Evolutionary conservation across 2,888 invertebrate species (phyloP), one percentile per base, ranked within the genome.

Genomic region (Rhopalosiphum nymphaeae): DNA sequence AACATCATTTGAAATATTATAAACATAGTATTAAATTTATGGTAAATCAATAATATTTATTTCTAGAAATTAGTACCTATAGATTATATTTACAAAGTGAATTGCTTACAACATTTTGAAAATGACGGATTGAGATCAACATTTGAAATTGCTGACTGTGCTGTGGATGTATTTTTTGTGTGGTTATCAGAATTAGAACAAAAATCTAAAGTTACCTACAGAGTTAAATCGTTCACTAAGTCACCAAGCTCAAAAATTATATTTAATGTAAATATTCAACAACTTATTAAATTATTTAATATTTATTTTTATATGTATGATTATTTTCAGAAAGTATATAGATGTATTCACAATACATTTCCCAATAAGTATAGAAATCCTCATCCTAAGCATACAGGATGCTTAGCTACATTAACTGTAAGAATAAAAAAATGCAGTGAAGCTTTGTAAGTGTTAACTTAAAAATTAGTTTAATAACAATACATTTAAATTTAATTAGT

Each of bases 331-430:
- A 89, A 53, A 93, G 44, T 89, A 13, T 94, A 56, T 88, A 92
- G 91, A 46, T 94, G 94, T 1, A 7, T 88, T 36, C 91, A 94
- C 91, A 91, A 94, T 86, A 93, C 93, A 53, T 87, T 88, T 56
- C 93, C 93, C 25, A 36, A 36, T 57, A 44, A 49, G 46, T 57
- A 46, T n/a, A 11, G 53, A 78, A 78, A 29, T 25, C 91, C 84
- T 57, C 91, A 93, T 78, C 93, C 93, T 16, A 93, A 93, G 42
- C 91, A 94, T 16, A 91, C 93, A 0, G 91, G 88, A 29, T 94
- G 94, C 25, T 84, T 67, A 9, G 91, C 94, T 9, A 94, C 88
- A n/a, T 67, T 94, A 56, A 91, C 56, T 56, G 78, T 94, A 36
- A 53, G 91, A 94, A 67, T 94, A 67, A 56, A 67, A 78, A 89